These are phyloP conservation scores for Philonicus albiceps DNA, from an alignment of 2,888 invertebrate species.

Conservation along the genomic window DNA sequence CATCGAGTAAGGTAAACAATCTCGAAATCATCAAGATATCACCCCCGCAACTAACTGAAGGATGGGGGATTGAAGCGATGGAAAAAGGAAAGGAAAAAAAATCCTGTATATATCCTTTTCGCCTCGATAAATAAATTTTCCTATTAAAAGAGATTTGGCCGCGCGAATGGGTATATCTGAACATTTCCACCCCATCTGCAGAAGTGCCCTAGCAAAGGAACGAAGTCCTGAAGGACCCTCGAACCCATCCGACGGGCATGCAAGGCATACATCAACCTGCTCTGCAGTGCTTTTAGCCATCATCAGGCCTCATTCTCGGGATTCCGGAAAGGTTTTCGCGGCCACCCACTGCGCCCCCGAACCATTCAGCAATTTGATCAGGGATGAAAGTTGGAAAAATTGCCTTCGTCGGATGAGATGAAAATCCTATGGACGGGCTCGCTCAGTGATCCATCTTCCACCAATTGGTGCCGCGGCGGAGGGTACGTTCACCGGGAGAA, in stretches of 20 bases:
- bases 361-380: neutral
- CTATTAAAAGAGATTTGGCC: slow-evolving; percentile 36
- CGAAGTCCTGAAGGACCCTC: slow-evolving; percentile 1
- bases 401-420: slow-evolving; percentile 31
- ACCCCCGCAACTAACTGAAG: neutral
- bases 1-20: slow-evolving; percentile 32
- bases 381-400: slow-evolving; percentile 30
- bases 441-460: slow-evolving; percentile 23
- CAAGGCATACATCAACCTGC: neutral
- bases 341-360: slow-evolving; percentile 7
- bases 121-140: slow-evolving; percentile 38
- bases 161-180: slow-evolving; percentile 23
- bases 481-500: neutral
- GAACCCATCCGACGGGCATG: neutral
- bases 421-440: neutral
- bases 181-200: neutral
- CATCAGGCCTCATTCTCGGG: neutral
- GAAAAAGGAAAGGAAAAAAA: neutral
- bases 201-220: neutral
- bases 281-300: neutral
- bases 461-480: slow-evolving; percentile 4
- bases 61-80: neutral
- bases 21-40: slow-evolving; percentile 36
- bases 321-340: neutral
- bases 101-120: slow-evolving; percentile 29